Percentiles rank a stretch among this genome's conserved stretches.
phyloP scores from a whole-genome alignment of 2,888 invertebrate genomes.

The Lomographa bimaculata region DNA sequence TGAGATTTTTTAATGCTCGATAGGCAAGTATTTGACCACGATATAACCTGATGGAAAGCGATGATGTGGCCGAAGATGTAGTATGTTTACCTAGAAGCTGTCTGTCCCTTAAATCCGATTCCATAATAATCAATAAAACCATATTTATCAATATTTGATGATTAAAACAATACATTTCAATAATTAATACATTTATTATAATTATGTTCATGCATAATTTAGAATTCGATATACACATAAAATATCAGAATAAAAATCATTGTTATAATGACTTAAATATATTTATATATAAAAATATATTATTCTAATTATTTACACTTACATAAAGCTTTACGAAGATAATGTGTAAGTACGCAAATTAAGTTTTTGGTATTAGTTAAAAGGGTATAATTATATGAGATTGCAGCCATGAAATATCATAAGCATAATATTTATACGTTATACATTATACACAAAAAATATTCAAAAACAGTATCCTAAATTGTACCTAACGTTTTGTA shows the following conservation, averaged over 20 bases:
- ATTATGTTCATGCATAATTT: conserved; percentile 23
- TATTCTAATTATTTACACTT: conserved; percentile 35
- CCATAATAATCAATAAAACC: too few relatives aligned
- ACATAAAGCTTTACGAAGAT: conserved; percentile 8
- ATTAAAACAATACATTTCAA: not conserved
- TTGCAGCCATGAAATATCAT: conserved; percentile 10
- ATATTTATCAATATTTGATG: too few relatives aligned
- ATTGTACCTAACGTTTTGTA: too few relatives aligned
- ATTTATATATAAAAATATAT: conserved; percentile 53
- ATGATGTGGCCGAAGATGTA: too few relatives aligned
- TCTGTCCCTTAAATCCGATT: too few relatives aligned
- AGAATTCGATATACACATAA: conserved; percentile 30
- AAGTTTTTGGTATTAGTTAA: conserved; percentile 23
- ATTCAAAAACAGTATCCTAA: too few relatives aligned
- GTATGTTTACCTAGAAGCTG: too few relatives aligned
- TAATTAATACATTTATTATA: conserved; percentile 25
- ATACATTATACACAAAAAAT: too few relatives aligned
- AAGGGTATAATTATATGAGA: conserved; percentile 6
- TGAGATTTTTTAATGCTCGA: too few relatives aligned
- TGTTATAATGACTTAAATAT: conserved; percentile 42
- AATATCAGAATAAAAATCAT: conserved; percentile 45
- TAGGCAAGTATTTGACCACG: too few relatives aligned
- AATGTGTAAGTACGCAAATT: conserved; percentile 22
- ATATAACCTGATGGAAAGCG: too few relatives aligned
- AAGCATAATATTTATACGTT: too few relatives aligned